Evolutionary conservation across 2,797 vertebrate species (phyloP).

Genomic region (Pseudochromis fuscus): DNA sequence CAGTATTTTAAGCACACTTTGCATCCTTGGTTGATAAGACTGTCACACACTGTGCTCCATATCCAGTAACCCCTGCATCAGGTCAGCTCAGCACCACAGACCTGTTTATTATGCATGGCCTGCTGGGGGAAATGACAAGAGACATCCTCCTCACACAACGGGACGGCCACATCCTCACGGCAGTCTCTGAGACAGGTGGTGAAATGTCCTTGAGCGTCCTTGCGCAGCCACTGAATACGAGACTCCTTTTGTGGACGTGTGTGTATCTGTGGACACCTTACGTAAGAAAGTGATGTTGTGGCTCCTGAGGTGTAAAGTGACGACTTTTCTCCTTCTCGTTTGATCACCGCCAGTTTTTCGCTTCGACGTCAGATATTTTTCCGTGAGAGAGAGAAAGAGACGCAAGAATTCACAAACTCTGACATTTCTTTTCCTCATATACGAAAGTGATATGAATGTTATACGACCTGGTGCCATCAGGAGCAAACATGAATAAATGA

Average conservation of each 20-base stretch:
- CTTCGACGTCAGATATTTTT: not conserved
- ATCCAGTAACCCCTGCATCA: conserved; percentile 63
- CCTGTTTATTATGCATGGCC: conserved; percentile 79
- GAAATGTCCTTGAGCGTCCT: conserved; percentile 77
- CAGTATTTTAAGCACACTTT: conserved; percentile 28
- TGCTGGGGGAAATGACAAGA: conserved; percentile 73
- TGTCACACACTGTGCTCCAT: conserved; percentile 29
- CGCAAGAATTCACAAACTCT: not conserved
- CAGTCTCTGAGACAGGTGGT: conserved; percentile 67
- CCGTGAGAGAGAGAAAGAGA: not conserved
- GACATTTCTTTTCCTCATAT: not conserved
- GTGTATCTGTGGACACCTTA: conserved; percentile 23
- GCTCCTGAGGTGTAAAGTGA: conserved; percentile 19
- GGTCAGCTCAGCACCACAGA: conserved; percentile 74
- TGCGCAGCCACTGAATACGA: conserved; percentile 48
- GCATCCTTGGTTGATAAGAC: conserved; percentile 29
- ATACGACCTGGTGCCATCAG: not conserved
- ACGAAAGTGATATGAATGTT: conserved; percentile 10
- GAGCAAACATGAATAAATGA: conserved; percentile 19
- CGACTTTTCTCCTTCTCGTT: conserved; percentile 15
- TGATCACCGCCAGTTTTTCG: not conserved
- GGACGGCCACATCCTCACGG: conserved; percentile 55
- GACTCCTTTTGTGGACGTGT: conserved; percentile 12
- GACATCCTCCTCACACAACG: conserved; percentile 63
- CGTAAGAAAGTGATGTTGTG: conserved; percentile 28